Percentiles rank a stretch among this genome's conserved stretches.
phyloP scores from a whole-genome alignment of 2,888 invertebrate species.

The Drosophila longiperda region DNA sequence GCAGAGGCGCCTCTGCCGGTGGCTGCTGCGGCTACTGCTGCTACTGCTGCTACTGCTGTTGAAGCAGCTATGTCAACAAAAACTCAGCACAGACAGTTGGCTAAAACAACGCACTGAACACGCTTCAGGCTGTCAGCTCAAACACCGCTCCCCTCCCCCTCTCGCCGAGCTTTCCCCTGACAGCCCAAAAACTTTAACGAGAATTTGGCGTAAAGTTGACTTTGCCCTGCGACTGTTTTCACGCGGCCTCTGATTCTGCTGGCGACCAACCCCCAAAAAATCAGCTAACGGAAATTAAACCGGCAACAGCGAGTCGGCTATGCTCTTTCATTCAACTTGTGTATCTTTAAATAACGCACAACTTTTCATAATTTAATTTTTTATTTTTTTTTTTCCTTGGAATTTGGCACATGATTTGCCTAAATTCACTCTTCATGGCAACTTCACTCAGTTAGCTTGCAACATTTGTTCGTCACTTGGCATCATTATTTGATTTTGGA shows the following conservation, averaged over 20 bases:
- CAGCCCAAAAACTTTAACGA: conserved; percentile 56
- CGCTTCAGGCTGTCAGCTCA: conserved; percentile 6
- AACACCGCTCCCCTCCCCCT: not conserved
- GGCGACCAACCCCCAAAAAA: conserved; percentile 34
- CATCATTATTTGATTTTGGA: not conserved
- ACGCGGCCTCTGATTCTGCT: conserved; percentile 36
- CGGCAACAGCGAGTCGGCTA: conserved; percentile 49
- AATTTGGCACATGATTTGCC: conserved; percentile 8
- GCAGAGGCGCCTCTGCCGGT: conserved; percentile 21
- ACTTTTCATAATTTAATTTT: not conserved
- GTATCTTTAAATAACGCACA: conserved; percentile 8
- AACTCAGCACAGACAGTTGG: conserved; percentile 49
- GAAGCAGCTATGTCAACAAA: conserved; percentile 52
- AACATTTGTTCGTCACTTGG: not conserved
- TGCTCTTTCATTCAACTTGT: conserved; percentile 50
- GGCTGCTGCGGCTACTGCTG: conserved; percentile 3
- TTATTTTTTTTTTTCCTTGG: not conserved
- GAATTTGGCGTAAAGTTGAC: conserved; percentile 70
- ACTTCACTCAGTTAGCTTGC: not conserved
- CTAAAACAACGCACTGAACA: conserved; percentile 23
- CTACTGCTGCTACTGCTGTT: conserved; percentile 2
- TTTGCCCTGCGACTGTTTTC: conserved; percentile 61
- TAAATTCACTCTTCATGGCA: not conserved
- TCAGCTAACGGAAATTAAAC: conserved; percentile 17
- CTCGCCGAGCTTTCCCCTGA: conserved; percentile 1